Evolutionary conservation across 2,113 vertebrate species (phyloP), one percentile per base, ranked within the genome.

Genomic region (Scomber colias): DNA sequence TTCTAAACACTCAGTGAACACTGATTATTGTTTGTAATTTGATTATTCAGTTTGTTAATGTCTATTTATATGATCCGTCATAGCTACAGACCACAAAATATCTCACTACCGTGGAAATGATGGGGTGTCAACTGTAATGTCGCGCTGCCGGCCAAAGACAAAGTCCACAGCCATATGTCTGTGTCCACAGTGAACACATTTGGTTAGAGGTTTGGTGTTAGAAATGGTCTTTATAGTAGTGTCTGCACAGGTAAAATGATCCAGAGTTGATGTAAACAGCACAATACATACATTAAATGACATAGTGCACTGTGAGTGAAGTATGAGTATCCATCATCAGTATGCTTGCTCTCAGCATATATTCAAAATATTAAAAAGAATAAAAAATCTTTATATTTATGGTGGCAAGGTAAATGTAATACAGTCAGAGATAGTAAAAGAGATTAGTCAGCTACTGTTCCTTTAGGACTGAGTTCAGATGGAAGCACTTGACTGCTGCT

Each of bases 21-120:
- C 61, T 65, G 77, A 69, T 71, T 72, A 60, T 74, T 83, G 79
- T 82, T 87, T 57, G 60, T 9, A 45, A 30, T 76, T 51, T 54
- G 44, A 75, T 69, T 9, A 59, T 81, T 77, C 14, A 40, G 35
- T 74, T 82, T 62, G 55, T 62, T 77, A 59, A 68, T 56, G 70
- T 78, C 31, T 59, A 59, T 60, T 65, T 71, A 55, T 67, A 54
- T 45, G 11, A 79, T 57, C 55, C 1, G 2, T 77, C 27, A 11
- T 21, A 45, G 31, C 17, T 46, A 16, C 45, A 57, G 54, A 21
- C 13, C 62, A 54, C 48, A 66, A 70, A 59, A 79, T 50, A 75
- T 74, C 4, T 15, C 51, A 17, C 15, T 51, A 44, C 62, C 44
- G 30, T 31, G 9, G 15, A 30, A 75, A 77, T 54, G 17, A 65